phyloP scores from a whole-genome alignment of 2,113 vertebrate species.

The Grus americana region DNA sequence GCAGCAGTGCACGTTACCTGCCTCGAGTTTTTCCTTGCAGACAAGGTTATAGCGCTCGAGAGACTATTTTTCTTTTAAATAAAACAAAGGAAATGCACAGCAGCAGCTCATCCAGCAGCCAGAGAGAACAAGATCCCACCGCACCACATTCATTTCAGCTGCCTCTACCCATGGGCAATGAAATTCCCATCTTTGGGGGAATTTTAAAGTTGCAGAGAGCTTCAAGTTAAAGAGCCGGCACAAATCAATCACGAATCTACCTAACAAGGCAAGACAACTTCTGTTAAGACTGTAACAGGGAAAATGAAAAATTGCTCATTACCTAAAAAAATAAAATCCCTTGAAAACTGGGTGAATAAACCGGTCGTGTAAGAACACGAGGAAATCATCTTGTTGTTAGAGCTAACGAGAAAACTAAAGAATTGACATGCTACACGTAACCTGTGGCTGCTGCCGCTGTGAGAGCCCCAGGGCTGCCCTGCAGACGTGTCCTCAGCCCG shows the following conservation, averaged over 20 bases:
- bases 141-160: background rate
- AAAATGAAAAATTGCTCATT: background rate
- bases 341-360: background rate
- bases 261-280: background rate
- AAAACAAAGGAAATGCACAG: background rate
- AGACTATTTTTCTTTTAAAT: constrained; percentile 42
- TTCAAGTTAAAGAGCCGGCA: background rate
- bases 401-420: background rate
- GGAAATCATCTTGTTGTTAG: background rate
- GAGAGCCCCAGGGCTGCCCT: background rate
- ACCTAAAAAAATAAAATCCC: background rate
- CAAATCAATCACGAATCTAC: background rate
- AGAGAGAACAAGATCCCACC: background rate
- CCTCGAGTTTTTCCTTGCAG: background rate
- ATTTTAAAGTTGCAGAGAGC: background rate
- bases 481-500: fast-evolving
- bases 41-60: background rate
- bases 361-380: fast-evolving
- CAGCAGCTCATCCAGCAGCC: background rate
- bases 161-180: background rate
- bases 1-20: background rate
- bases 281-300: background rate
- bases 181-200: background rate
- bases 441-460: background rate
- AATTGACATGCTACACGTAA: fast-evolving